Evolutionary conservation across 2,113 vertebrate species (phyloP).

Genomic region (Willisornis vidua): DNA sequence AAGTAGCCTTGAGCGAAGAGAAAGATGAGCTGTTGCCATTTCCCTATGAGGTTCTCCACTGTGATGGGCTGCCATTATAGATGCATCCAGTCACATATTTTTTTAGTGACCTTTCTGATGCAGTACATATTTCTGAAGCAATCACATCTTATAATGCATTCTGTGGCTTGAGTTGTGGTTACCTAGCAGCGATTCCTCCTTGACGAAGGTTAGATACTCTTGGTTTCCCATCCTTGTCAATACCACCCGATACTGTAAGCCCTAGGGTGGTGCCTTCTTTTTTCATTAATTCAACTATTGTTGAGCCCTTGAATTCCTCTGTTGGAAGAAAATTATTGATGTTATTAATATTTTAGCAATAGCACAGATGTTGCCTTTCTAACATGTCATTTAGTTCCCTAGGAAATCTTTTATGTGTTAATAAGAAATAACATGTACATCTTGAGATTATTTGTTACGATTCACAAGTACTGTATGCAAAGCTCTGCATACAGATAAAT

Average conservation of each 20-base stretch:
- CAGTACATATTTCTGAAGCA: conserved; percentile 24
- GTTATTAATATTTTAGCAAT: conserved; percentile 41
- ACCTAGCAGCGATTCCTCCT: conserved; percentile 97
- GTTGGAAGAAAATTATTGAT: conserved; percentile 69
- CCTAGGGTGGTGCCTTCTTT: conserved; percentile 98
- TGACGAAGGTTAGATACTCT: conserved; percentile 96
- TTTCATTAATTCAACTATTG: conserved; percentile 96
- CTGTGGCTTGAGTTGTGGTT: conserved; percentile 31
- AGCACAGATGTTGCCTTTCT: neutral
- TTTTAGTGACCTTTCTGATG: conserved; percentile 55
- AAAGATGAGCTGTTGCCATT: neutral
- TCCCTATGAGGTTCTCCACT: neutral
- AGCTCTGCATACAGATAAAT: neutral
- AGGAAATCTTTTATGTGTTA: neutral
- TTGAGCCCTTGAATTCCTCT: conserved; percentile 97
- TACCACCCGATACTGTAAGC: conserved; percentile 93
- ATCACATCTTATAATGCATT: neutral
- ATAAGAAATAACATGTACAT: neutral
- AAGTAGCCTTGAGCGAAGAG: neutral
- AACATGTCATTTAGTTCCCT: neutral
- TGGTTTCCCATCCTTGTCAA: conserved; percentile 96
- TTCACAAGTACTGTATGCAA: neutral
- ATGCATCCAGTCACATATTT: conserved; percentile 27
- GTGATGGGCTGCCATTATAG: conserved; percentile 1
- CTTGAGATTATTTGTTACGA: conserved; percentile 9